Conservation (phyloP, 92 coral and sea anemone genomes). For the Phenganax subtilis region DNA sequence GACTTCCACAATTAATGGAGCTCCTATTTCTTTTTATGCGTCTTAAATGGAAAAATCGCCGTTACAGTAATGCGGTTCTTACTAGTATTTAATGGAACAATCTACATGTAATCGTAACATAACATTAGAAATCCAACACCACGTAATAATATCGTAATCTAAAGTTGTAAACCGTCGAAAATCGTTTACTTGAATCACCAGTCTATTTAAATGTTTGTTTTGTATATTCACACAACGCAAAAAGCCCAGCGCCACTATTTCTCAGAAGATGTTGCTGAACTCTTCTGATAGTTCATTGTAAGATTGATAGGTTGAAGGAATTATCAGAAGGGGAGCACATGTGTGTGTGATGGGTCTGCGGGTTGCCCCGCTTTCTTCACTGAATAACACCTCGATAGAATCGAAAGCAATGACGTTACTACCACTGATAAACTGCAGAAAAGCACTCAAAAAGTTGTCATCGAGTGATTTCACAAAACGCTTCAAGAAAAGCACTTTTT, state of each 20-base stretch:
- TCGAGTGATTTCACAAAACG: conserved; percentile 44
- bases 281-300: conserved; percentile 29
- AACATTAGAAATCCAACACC: no score
- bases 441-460: conserved; percentile 17
- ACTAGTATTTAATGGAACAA: no score
- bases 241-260: conserved; percentile 21
- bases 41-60: background rate
- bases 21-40: no score
- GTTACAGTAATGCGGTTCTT: no score
- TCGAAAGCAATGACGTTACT: conserved; percentile 27
- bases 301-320: conserved; percentile 35
- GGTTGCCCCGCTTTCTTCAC: background rate
- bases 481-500: conserved; percentile 38
- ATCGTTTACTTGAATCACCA: no score
- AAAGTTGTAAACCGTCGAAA: no score
- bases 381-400: conserved; percentile 19
- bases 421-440: conserved; percentile 35
- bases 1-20: no score
- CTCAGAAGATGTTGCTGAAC: conserved; percentile 21
- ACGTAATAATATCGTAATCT: no score
- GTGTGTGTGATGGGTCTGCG: conserved; percentile 35
- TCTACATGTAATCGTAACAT: no score
- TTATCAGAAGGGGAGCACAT: conserved; percentile 25
- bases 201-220: no score
- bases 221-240: background rate